Conservation (phyloP, 2,113 vertebrate genomes). For the Prionailurus bengalensis region DNA sequence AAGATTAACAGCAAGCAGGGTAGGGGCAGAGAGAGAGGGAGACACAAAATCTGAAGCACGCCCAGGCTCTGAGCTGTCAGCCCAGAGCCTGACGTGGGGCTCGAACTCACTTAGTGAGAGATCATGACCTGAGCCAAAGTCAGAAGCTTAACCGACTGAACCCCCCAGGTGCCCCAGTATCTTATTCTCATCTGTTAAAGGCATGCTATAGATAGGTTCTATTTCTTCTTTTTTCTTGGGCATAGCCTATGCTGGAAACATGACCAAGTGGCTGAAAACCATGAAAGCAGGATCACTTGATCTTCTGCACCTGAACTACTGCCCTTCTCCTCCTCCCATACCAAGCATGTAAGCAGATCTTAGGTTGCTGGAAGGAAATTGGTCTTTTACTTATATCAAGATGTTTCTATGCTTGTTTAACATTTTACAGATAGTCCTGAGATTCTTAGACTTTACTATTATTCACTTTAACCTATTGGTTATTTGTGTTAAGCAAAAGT, state of each 20-base stretch:
- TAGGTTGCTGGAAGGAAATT: neutral
- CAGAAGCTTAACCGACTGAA: too few relatives aligned
- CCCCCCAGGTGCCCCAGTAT: neutral
- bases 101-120: too few relatives aligned
- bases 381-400: neutral
- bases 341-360: neutral
- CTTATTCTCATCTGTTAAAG: neutral
- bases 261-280: neutral
- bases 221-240: neutral
- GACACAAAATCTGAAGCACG: too few relatives aligned
- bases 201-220: neutral
- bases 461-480: neutral
- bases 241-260: neutral
- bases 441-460: neutral
- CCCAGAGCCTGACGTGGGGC: too few relatives aligned
- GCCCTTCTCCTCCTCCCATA: rapidly evolving
- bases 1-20: too few relatives aligned
- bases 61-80: too few relatives aligned
- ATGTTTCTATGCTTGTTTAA: neutral
- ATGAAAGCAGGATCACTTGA: neutral
- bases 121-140: too few relatives aligned
- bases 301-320: neutral
- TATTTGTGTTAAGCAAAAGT: neutral
- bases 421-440: neutral
- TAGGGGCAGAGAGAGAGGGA: too few relatives aligned